Evolutionary conservation across 2,113 vertebrate species (phyloP).

Genomic region (Ceratotherium simum): DNA sequence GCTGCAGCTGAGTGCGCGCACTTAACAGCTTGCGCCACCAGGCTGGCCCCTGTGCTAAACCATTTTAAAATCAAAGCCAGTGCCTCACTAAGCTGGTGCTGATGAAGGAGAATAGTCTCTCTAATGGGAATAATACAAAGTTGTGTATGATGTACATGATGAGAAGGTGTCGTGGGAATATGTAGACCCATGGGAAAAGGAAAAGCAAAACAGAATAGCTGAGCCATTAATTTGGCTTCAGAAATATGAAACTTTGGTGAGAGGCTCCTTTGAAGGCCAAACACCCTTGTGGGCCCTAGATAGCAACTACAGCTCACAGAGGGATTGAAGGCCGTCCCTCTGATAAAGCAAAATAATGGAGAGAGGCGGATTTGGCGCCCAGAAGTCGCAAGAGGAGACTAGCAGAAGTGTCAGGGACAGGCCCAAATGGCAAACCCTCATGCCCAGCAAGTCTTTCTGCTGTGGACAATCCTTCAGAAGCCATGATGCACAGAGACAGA

Average conservation of each 20-base stretch:
- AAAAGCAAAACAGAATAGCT: background rate
- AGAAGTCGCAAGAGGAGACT: background rate
- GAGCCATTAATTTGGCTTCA: background rate
- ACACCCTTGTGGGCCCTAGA: background rate
- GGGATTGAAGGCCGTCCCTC: background rate
- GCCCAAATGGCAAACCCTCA: background rate
- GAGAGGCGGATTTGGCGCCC: background rate
- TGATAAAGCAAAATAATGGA: background rate
- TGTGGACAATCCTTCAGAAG: background rate
- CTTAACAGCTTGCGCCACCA: too few relatives aligned
- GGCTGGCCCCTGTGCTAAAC: background rate
- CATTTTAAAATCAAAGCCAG: background rate
- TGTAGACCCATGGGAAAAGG: rapidly evolving
- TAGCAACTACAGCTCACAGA: background rate
- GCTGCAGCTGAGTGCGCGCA: too few relatives aligned
- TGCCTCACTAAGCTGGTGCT: background rate
- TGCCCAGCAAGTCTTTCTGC: background rate
- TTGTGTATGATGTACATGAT: background rate
- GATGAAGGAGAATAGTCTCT: background rate
- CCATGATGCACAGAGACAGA: background rate
- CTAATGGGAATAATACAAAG: background rate
- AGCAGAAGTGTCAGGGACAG: background rate
- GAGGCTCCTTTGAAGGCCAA: background rate
- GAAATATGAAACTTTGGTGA: background rate
- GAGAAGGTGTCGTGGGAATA: background rate